Evolutionary conservation across 2,797 vertebrate genomes (phyloP).

Genomic region (Melanotaenia nigrans): DNA sequence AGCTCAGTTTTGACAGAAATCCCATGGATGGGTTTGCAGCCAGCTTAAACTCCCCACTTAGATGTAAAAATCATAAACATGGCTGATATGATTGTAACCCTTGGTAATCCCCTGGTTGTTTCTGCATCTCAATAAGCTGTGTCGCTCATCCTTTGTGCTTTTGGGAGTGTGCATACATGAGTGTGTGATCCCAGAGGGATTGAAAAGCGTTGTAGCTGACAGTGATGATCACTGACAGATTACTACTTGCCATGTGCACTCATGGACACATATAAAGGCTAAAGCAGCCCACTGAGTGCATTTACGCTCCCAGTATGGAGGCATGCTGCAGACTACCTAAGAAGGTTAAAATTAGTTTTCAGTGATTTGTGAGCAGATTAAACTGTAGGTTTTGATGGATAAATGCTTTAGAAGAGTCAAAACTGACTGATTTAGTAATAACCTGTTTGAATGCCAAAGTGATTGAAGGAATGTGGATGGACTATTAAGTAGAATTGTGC

Average conservation of each 20-base stretch:
- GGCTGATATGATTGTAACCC: slow-evolving; percentile 35
- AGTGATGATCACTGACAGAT: slow-evolving; percentile 56
- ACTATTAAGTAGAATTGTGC: slow-evolving; percentile 1
- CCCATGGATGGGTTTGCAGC: not conserved
- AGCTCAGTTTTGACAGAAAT: not conserved
- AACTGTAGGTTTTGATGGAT: slow-evolving; percentile 5
- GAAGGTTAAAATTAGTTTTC: slow-evolving; percentile 7
- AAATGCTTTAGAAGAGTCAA: slow-evolving; percentile 33
- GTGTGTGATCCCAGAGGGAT: slow-evolving; percentile 39
- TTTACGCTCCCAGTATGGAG: slow-evolving; percentile 13
- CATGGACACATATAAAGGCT: slow-evolving; percentile 15
- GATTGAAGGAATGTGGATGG: slow-evolving; percentile 26
- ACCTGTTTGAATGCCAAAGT: slow-evolving; percentile 1
- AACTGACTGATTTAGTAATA: slow-evolving; percentile 24
- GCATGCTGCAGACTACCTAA: slow-evolving; percentile 4
- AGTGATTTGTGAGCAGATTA: slow-evolving; percentile 26
- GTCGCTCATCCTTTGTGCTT: slow-evolving; percentile 42
- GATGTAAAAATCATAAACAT: slow-evolving; percentile 16
- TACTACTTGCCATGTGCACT: slow-evolving; percentile 21
- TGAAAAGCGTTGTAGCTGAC: slow-evolving; percentile 30
- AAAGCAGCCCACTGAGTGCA: slow-evolving; percentile 14
- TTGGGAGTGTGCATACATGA: slow-evolving; percentile 3
- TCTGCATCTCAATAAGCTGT: slow-evolving; percentile 45
- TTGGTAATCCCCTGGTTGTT: slow-evolving; percentile 30
- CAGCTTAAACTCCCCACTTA: not conserved